Base-by-base conservation (phyloP, 2,797 vertebrate genomes). In the Gymnopithys bicolor region DNA sequence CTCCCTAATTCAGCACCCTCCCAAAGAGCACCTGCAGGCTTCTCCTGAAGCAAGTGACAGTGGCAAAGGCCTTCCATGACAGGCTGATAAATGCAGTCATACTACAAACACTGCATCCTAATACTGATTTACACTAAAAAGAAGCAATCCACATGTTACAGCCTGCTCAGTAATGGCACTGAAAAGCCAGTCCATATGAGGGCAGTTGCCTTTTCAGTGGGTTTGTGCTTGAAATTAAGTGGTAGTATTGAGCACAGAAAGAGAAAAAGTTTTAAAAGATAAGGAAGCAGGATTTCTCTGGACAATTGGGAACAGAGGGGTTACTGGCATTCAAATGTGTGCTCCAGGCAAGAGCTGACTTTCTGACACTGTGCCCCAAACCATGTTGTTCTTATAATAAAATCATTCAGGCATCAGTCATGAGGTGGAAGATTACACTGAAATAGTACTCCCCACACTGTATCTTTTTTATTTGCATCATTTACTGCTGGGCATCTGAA, bases 311-410 rank as follows among this genome's bases (percentile, higher is more conserved):
- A 94, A 55, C 66, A 69, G 63, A 93, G 67, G 86, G 74, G 89
- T 96, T 96, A 94, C 76, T 92, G 49, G 76, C 0, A 0, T 80
- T 90, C 67, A 73, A 66, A 87, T 58, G 62, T 17, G 4, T 27
- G 81, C 94, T 95, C 51, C 81, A 91, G 92, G 91, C 93, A 95
- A 91, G 28, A 88, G 64, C 87, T 92, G 94, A 66, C 89, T 97
- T 94, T 93, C 76, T 93, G 95, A 96, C 76, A 93, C 73, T 56
- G 56, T 94, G 95, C 77, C 93, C 87, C 89, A 91, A 93, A 91
- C 90, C 70, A 95, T 82, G 93, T 92, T 96, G 91, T 91, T 89
- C 86, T 92, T 93, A 94, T 84, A 97, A 96, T 90, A 96, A 96
- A 97, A 95, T 78, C 92, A 96, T 93, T 96, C 87, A 97, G 84